These are phyloP conservation scores for Drosophila acutilabella DNA, from an alignment of 2,888 invertebrate species.

Conservation along the genomic window DNA sequence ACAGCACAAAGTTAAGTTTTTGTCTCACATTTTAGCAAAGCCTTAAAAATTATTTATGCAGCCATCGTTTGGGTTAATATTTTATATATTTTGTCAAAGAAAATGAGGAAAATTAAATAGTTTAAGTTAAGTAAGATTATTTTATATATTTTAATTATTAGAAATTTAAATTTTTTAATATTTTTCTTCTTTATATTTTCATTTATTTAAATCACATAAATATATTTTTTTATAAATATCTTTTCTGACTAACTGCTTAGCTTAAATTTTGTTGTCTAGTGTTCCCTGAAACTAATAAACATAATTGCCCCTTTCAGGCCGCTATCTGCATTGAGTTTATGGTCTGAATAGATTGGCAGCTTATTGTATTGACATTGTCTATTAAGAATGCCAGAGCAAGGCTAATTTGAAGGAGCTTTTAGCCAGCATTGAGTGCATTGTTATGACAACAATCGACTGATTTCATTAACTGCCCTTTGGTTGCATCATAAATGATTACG, in stretches of 20 bases:
- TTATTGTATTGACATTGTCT: constrained; percentile 23
- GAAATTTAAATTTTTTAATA: too few relatives aligned
- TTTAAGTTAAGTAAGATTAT: neutral
- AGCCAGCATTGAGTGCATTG: constrained; percentile 17
- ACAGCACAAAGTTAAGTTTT: constrained; percentile 15
- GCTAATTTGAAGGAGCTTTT: constrained; percentile 20
- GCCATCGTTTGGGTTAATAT: neutral
- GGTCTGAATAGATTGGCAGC: constrained; percentile 5
- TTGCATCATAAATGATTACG: constrained; percentile 45
- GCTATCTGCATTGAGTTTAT: neutral
- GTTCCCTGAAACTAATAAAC: constrained; percentile 1
- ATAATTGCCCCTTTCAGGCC: neutral
- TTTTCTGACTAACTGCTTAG: neutral
- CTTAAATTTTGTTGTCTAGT: constrained; percentile 4
- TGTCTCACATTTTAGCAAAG: neutral
- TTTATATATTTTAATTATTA: neutral
- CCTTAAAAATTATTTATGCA: constrained; percentile 8
- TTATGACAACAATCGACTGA: constrained; percentile 18
- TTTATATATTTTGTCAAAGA: neutral
- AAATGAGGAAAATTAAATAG: neutral
- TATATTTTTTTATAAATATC: too few relatives aligned
- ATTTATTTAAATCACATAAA: neutral
- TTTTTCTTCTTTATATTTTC: too few relatives aligned
- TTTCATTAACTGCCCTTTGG: constrained; percentile 49
- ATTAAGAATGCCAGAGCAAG: constrained; percentile 28